phyloP scores from a whole-genome alignment of 2,113 vertebrate genomes.

The Sus scrofa region T2T-Sscrofa CM000813.6:157524501-157525000 shows the following conservation, averaged over 20 bases:
- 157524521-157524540: conserved; percentile 61
- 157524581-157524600: not conserved
- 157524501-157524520: conserved; percentile 11
- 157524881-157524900: not conserved
- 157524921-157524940: not conserved
- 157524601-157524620: not conserved
- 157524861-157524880: not conserved
- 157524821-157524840: not conserved
- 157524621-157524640: not conserved
- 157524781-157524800: not conserved
- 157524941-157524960: not conserved
- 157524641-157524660: not conserved
- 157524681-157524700: not conserved
- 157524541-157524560: conserved; percentile 46
- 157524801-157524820: not conserved
- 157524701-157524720: not conserved
- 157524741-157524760: not conserved
- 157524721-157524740: not conserved
- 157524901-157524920: not conserved
- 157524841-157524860: not conserved
- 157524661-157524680: not conserved
- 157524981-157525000: not conserved
- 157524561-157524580: not conserved
- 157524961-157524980: not conserved
- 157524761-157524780: not conserved